Evolutionary conservation across 2,888 invertebrate genomes (phyloP).

Genomic region (Stenodema calcarata): DNA sequence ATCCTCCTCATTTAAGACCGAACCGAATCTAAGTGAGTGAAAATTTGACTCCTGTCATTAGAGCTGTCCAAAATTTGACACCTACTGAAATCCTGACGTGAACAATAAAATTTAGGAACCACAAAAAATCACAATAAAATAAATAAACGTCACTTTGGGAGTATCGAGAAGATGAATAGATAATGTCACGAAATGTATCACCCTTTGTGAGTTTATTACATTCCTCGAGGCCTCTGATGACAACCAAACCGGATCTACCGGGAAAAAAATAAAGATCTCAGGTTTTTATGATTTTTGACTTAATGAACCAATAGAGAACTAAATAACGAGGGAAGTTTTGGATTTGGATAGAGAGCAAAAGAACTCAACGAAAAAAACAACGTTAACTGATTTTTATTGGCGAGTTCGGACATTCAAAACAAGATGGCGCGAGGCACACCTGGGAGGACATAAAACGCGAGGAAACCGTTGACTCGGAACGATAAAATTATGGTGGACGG

Average conservation of each 20-base stretch:
- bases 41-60: not conserved
- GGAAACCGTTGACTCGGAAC: constrained; percentile 1
- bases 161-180: no score
- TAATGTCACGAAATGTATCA: not conserved
- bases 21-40: not conserved
- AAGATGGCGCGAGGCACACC: not conserved
- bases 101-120: not conserved
- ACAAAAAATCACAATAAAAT: not conserved
- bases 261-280: not conserved
- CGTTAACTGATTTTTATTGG: not conserved
- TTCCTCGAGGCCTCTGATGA: not conserved
- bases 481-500: constrained; percentile 2
- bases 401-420: not conserved
- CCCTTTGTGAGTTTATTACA: not conserved
- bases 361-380: not conserved
- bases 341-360: no score
- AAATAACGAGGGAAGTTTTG: no score
- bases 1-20: no score
- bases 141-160: not conserved
- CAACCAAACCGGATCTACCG: not conserved
- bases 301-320: no score
- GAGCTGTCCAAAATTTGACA: not conserved
- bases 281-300: not conserved
- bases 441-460: not conserved
- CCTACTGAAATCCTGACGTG: not conserved